phyloP scores from a whole-genome alignment of 2,888 invertebrate species.

The Drosophila peninsularis region DNA sequence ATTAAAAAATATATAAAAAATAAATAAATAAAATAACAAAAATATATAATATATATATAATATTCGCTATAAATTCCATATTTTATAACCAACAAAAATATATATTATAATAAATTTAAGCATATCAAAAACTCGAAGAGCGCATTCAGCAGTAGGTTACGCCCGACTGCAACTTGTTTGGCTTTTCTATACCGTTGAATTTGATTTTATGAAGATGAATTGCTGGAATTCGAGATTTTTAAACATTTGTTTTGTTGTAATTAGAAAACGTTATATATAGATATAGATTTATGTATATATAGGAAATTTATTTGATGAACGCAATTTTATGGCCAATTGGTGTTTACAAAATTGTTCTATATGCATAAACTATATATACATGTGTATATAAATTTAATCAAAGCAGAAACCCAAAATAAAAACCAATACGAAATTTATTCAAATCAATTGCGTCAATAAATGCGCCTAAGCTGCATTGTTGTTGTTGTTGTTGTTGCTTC shows the following conservation, averaged over 20 bases:
- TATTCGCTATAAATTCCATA: not conserved
- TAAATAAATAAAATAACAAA: too few species aligned
- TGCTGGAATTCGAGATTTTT: not conserved
- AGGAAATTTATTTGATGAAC: conserved; percentile 46
- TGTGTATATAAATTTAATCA: conserved; percentile 20
- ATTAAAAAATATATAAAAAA: too few species aligned
- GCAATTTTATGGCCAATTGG: conserved; percentile 53
- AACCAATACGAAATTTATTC: conserved; percentile 43
- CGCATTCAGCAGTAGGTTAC: not conserved
- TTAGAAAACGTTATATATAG: conserved; percentile 46
- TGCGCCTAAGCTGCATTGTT: conserved; percentile 48
- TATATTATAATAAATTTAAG: not conserved
- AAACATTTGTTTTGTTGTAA: conserved; percentile 2
- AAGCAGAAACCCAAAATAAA: conserved; percentile 53
- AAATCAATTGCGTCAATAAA: conserved; percentile 79
- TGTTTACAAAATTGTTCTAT: conserved; percentile 47
- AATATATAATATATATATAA: too few species aligned
- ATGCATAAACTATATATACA: conserved; percentile 2
- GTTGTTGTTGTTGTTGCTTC: conserved; percentile 16
- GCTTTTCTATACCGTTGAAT: not conserved
- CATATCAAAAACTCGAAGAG: not conserved
- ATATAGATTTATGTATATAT: conserved; percentile 2
- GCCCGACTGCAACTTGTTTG: not conserved
- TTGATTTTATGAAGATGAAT: conserved; percentile 16
- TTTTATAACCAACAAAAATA: too few species aligned